These are phyloP conservation scores for Orthonychiurus folsomi DNA, from an alignment of 2,888 invertebrate species.

Conservation along the genomic window DNA sequence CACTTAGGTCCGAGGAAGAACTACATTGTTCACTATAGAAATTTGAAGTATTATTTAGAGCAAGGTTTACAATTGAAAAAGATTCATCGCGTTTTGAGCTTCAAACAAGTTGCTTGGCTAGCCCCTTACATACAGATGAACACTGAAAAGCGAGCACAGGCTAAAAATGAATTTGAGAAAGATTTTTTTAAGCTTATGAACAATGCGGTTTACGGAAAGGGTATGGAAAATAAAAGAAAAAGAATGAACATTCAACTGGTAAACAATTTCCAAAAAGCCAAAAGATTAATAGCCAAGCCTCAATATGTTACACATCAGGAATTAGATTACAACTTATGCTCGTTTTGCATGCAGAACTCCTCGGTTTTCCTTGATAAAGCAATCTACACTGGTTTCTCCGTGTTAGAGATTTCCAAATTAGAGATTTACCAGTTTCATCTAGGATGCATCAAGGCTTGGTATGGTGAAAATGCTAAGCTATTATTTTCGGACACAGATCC, in stretches of 20 bases:
- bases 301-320: not conserved
- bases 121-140: conserved; percentile 17
- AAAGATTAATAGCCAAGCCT: conserved; percentile 5
- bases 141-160: conserved; percentile 7
- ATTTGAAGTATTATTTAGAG: conserved; percentile 20
- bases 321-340: conserved; percentile 1
- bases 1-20: conserved; percentile 7
- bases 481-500: conserved; percentile 13
- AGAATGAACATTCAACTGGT: conserved; percentile 6
- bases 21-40: conserved; percentile 22
- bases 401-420: conserved; percentile 11
- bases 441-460: not conserved
- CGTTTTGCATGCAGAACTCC: not conserved
- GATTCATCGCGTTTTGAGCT: conserved; percentile 19
- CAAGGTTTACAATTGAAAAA: conserved; percentile 17
- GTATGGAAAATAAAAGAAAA: conserved; percentile 11
- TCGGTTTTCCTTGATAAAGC: not conserved
- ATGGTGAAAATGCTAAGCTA: not conserved
- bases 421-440: conserved; percentile 14
- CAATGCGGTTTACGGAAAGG: conserved; percentile 14
- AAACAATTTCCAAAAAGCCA: conserved; percentile 3
- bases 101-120: conserved; percentile 19
- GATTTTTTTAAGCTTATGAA: conserved; percentile 17
- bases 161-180: conserved; percentile 16
- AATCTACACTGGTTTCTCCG: conserved; percentile 6